Percentiles rank a stretch among this genome's conserved stretches.
Evolutionary conservation across 2,888 invertebrate genomes (phyloP).

Genomic region (Parthenolecanium corni): DNA sequence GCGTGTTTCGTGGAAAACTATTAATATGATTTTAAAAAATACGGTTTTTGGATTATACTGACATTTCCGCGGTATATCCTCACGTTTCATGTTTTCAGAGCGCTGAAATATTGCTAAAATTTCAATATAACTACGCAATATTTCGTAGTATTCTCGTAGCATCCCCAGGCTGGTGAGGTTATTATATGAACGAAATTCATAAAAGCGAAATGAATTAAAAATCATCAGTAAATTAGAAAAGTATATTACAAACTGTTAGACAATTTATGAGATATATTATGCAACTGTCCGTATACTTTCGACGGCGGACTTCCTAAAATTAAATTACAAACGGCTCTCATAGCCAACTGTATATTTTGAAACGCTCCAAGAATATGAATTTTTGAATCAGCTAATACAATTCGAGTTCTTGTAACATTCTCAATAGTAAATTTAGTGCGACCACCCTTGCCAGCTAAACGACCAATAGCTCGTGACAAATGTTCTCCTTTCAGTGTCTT

Average conservation of each 20-base stretch:
- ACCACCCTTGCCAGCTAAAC: constrained; percentile 94
- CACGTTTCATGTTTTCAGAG: too few species aligned
- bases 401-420: constrained; percentile 95
- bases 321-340: constrained; percentile 88
- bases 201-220: too few species aligned
- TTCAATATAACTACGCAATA: too few species aligned
- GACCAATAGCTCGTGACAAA: constrained; percentile 87
- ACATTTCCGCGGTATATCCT: too few species aligned
- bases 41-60: too few species aligned
- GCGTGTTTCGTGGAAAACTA: too few species aligned
- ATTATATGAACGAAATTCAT: too few species aligned
- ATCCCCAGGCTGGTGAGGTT: too few species aligned
- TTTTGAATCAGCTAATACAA: constrained; percentile 91
- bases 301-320: constrained; percentile 95
- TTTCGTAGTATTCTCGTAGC: too few species aligned
- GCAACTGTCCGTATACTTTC: constrained; percentile 90
- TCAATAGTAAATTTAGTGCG: constrained; percentile 97
- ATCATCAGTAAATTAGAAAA: too few species aligned
- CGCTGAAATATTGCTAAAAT: too few species aligned
- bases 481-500: constrained; percentile 93
- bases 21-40: too few species aligned
- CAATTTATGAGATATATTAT: constrained; percentile 25
- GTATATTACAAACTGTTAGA: constrained; percentile 19
- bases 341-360: constrained; percentile 88
- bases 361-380: constrained; percentile 95